phyloP scores from a whole-genome alignment of 2,797 vertebrate species.

The Tenualosa thibaudeaui region DNA sequence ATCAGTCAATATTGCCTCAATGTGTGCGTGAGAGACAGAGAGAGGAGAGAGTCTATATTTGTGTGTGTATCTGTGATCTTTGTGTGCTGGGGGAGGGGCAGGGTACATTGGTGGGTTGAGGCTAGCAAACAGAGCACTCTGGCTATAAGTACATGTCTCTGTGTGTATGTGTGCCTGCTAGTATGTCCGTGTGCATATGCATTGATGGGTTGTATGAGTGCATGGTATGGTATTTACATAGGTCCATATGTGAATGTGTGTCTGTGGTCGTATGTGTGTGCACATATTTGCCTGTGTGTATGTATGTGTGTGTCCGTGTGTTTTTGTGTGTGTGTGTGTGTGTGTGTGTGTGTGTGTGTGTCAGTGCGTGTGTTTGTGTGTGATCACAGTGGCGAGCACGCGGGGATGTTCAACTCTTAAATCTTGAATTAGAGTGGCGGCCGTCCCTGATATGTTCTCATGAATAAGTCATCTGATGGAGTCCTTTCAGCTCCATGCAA shows the following conservation, averaged over 20 bases:
- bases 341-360: background rate
- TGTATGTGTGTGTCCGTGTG: background rate
- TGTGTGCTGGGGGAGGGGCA: background rate
- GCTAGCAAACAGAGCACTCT: background rate
- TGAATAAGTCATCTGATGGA: conserved; percentile 49
- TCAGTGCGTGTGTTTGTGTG: background rate
- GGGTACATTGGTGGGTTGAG: background rate
- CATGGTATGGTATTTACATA: background rate
- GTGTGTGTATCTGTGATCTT: conserved; percentile 1
- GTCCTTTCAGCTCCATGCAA: conserved; percentile 26
- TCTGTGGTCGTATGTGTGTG: background rate
- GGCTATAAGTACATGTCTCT: background rate
- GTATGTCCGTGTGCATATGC: background rate
- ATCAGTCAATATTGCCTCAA: conserved; percentile 88
- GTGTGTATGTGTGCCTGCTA: background rate
- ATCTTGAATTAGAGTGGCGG: conserved; percentile 30
- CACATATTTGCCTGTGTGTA: background rate
- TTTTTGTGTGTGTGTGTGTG: background rate
- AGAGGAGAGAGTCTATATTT: background rate
- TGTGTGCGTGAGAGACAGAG: background rate
- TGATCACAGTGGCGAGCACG: background rate
- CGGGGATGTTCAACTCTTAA: conserved; percentile 5
- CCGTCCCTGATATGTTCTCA: conserved; percentile 35
- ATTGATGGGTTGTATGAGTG: background rate
- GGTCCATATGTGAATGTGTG: background rate